Base-by-base conservation (phyloP, 2,888 invertebrate genomes). In the Hemaris fuciformis region DNA sequence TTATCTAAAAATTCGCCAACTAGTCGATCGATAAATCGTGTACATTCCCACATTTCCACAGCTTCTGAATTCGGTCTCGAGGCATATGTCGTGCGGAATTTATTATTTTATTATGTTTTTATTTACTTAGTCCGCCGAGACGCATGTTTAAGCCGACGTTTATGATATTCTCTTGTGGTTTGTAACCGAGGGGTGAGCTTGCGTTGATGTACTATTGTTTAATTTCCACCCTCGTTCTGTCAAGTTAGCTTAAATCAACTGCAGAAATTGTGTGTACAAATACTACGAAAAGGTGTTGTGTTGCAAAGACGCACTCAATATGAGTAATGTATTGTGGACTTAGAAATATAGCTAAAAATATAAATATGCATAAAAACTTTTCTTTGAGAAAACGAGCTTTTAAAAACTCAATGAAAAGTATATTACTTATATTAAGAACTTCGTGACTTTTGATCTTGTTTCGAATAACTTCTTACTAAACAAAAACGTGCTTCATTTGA, bases 31-130 rank as follows among this genome's bases (percentile, higher is more conserved):
- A 71, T 62, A 27, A 64, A 68, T 76, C 67, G 6, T n/a, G 5
- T 42, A 20, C 59, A 15, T 34, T 20, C 45, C 31, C 59, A 45
- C 31, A 38, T 22, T 20, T 15, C 34, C 59, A 41, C 31, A 43
- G 43, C 46, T 48, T n/a, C 59, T n/a, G 31, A 53, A 62, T 53
- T 34, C 71, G 70, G 79, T 80, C 77, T 74, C 74, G 64, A 69
- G 79, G 86, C 91, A 91, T 92, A 92, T 92, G 92, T 89, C 89
- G 83, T 85, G 67, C 72, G 69, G 87, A 87, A 91, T 91, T 84
- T 87, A 91, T 92, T 90, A 92, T 91, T 91, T 89, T 87, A 91
- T 91, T 89, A 88, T 85, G 87, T 89, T 91, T 91, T 91, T 91
- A 91, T 91, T 91, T 90, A 91, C 84, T 87, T 83, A 81, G 80